Evolutionary conservation across 2,113 vertebrate species (phyloP).

Genomic region (Pachyramphus minor): DNA sequence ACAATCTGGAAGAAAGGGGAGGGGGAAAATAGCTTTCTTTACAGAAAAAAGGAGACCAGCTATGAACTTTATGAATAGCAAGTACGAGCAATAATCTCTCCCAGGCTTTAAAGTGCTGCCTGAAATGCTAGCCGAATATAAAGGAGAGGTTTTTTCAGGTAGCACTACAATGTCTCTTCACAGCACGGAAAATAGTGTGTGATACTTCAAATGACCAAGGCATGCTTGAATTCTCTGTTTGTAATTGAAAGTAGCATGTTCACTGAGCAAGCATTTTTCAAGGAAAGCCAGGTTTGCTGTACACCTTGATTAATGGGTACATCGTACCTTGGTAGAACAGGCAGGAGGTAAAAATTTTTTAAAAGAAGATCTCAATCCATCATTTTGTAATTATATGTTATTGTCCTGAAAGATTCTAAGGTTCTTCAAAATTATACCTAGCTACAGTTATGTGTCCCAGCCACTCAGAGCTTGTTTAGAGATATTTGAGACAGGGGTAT

Average conservation of each 20-base stretch:
- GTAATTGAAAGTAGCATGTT: conserved; percentile 8
- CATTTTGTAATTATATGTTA: neutral
- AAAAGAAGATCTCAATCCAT: neutral
- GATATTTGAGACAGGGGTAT: neutral
- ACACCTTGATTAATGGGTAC: conserved; percentile 35
- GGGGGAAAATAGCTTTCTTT: neutral
- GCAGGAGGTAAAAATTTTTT: neutral
- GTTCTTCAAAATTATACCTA: neutral
- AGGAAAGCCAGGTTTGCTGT: neutral
- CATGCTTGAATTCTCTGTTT: neutral
- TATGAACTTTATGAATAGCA: neutral
- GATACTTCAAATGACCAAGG: conserved; percentile 1
- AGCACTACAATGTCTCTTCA: neutral
- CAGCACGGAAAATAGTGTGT: neutral
- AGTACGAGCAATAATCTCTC: conserved; percentile 18
- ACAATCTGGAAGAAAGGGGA: neutral
- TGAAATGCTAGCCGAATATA: neutral
- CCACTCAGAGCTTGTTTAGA: neutral
- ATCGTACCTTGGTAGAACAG: conserved; percentile 4
- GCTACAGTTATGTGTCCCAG: neutral
- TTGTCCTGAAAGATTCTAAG: neutral
- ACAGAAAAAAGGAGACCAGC: conserved; percentile 2
- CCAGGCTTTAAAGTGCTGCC: neutral
- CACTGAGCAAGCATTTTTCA: conserved; percentile 34
- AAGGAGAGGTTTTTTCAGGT: neutral